Evolutionary conservation across 2,113 vertebrate genomes (phyloP).

Genomic region (Sceloporus tristichus): DNA sequence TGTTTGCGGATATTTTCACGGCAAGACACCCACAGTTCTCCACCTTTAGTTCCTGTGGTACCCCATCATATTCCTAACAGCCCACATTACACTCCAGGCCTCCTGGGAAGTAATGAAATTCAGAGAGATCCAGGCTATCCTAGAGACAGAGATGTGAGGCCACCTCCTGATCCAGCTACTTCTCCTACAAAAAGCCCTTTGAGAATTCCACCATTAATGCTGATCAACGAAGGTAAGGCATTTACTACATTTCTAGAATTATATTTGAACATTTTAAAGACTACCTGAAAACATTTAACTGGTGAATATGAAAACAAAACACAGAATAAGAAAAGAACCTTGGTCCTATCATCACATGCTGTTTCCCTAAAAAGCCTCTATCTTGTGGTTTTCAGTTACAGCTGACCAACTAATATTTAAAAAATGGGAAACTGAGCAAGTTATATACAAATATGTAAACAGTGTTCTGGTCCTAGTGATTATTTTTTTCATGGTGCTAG

Average conservation of each 20-base stretch:
- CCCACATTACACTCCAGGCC: slow-evolving; percentile 81
- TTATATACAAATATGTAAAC: neutral
- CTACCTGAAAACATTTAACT: neutral
- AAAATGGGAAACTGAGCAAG: neutral
- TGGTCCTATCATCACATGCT: neutral
- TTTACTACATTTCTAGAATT: neutral
- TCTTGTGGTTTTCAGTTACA: neutral
- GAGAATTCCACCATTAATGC: slow-evolving; percentile 85
- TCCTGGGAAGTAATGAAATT: slow-evolving; percentile 90
- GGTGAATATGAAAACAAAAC: neutral
- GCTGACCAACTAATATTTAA: neutral
- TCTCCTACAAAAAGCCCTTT: slow-evolving; percentile 86
- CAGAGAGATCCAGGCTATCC: slow-evolving; percentile 90
- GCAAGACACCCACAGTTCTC: slow-evolving; percentile 84
- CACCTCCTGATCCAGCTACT: slow-evolving; percentile 78
- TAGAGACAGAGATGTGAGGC: slow-evolving; percentile 82
- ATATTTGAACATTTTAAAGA: neutral
- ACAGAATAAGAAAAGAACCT: too few species aligned
- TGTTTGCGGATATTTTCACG: slow-evolving; percentile 87
- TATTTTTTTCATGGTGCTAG: neutral
- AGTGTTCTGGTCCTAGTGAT: neutral
- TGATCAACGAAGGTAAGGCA: slow-evolving; percentile 89
- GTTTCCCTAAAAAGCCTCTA: neutral
- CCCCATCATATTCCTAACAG: slow-evolving; percentile 89
- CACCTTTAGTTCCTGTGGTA: slow-evolving; percentile 95